These are phyloP conservation scores for Micropoecilia bifurca DNA, from an alignment of 2,797 vertebrate species.

Conservation along the genomic window DNA sequence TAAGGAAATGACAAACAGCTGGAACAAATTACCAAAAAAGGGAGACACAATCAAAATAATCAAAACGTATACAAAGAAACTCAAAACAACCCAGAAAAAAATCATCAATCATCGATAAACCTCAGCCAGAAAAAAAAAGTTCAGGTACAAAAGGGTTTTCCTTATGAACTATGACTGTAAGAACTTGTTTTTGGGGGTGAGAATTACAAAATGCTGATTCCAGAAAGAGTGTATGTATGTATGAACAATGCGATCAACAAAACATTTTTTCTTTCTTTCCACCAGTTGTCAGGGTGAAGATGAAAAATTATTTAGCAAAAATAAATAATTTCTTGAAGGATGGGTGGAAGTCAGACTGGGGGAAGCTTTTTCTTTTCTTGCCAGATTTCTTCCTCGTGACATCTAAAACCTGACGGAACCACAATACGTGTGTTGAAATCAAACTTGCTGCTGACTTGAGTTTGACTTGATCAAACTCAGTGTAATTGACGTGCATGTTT, in stretches of 20 bases:
- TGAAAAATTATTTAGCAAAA: not conserved
- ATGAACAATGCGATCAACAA: not conserved
- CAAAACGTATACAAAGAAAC: too few species aligned
- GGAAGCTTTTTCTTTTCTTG: not conserved
- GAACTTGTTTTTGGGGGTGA: not conserved
- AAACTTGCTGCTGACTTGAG: constrained; percentile 9
- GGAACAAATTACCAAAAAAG: too few species aligned
- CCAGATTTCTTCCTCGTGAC: not conserved
- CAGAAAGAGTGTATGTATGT: not conserved
- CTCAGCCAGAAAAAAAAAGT: not conserved
- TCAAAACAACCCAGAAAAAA: too few species aligned
- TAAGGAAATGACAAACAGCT: too few species aligned
- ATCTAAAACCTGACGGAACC: not conserved
- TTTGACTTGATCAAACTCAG: not conserved
- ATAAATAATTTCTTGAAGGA: not conserved
- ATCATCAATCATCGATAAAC: too few species aligned
- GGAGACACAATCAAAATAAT: too few species aligned
- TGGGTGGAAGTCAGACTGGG: not conserved
- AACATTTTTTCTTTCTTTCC: not conserved
- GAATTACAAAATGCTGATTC: not conserved
- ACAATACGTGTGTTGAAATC: constrained; percentile 1
- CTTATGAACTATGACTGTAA: not conserved
- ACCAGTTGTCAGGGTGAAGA: not conserved
- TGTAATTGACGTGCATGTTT: constrained; percentile 26
- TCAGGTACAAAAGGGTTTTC: not conserved